Evolutionary conservation across 1,140 invertebrate species (phyloP).

Genomic region (Adoxophyes honmai): DNA sequence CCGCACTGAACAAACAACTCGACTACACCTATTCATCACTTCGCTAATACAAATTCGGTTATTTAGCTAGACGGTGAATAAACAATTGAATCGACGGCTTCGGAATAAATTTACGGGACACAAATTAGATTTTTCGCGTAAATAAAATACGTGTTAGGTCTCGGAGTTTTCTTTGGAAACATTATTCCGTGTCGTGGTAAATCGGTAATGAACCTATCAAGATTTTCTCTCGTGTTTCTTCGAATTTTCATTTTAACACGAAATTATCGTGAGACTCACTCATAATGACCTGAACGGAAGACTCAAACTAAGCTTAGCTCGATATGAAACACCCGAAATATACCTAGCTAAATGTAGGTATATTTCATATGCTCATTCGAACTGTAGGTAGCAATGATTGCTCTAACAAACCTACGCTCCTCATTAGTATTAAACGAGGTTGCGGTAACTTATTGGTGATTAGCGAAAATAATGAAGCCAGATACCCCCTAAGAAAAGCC

Average conservation of each 20-base stretch:
- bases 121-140: conserved; percentile 3
- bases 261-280: no score
- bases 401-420: neutral
- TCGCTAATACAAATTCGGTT: neutral
- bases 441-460: conserved; percentile 6
- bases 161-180: neutral
- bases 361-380: neutral
- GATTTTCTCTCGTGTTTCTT: no score
- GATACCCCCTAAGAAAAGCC: conserved; percentile 1
- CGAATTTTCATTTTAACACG: no score
- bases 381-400: neutral
- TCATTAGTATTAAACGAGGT: conserved; percentile 5
- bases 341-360: no score
- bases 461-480: conserved; percentile 8
- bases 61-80: conserved; percentile 1
- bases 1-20: neutral
- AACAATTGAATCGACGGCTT: neutral
- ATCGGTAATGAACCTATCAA: neutral
- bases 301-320: no score
- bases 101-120: neutral
- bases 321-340: no score
- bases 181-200: neutral
- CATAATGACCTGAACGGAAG: no score
- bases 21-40: conserved; percentile 8
- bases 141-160: conserved; percentile 9